Evolutionary conservation across 2,888 invertebrate species (phyloP), one percentile per base, ranked within the genome.

Genomic region (Athalia rosae): DNA sequence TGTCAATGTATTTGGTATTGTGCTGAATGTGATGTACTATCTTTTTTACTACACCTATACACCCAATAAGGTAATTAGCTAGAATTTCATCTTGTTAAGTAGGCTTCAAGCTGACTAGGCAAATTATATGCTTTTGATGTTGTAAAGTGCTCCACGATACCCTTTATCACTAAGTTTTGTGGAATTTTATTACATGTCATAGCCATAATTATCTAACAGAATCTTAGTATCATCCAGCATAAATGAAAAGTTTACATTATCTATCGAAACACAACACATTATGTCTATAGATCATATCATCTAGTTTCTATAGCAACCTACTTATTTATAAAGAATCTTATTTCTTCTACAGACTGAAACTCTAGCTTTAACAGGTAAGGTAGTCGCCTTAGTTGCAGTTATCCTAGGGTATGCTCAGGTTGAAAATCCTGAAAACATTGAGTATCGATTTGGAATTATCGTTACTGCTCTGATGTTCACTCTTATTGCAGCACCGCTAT

Each of bases 1-100:
- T 85, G 95, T 96, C 28, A 97, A 97, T 89, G 86, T 95, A 71
- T 93, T 94, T 84, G 97, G 96, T 80, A 90, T 95, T 79, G 89
- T 92, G 0, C 90, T 96, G 73, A 97, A 95, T 88, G 86, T 93
- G 3, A 79, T 93, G 4, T 97, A 96, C 87, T 89, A 94, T 79
- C 80, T 91, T 79, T 90, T 95, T 76, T 97, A 93, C 90, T 95
- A 93, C 87, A 86, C 91, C 76, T 96, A 94, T 85, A 90, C 94
- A 0, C 90, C 92, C 6, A 89, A 89, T 62, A 89, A 89, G 84
- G 91, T 91, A 87, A 82, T 7, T 43, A 76, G 48, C 74, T n/a
- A 62, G 76, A 48, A 62, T 48, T 50, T 15, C 56, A 28, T 41
- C 7, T 53, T 59, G 53, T 28, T 13, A 7, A 28, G 41, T 61